Conservation (phyloP, 2,113 vertebrate genomes). For the Chroicocephalus ridibundus region DNA sequence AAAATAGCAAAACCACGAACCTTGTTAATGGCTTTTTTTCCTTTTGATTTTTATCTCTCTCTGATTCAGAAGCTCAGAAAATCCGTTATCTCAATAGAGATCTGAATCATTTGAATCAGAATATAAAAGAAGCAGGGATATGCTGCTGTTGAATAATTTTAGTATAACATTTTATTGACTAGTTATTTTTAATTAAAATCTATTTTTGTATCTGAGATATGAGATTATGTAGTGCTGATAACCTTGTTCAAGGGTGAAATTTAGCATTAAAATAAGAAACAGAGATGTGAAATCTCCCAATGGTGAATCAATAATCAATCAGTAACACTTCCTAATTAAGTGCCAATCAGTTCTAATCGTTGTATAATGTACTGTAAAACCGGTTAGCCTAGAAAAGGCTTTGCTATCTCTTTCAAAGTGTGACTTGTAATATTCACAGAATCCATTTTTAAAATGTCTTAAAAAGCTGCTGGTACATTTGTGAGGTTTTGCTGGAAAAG, state of each 20-base stretch:
- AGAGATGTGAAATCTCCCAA: background rate
- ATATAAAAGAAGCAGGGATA: background rate
- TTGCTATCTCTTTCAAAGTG: background rate
- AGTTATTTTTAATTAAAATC: background rate
- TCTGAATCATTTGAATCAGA: background rate
- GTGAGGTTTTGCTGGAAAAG: background rate
- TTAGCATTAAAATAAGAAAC: background rate
- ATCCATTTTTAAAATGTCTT: background rate
- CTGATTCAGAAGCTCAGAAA: background rate
- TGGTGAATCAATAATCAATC: conserved; percentile 36
- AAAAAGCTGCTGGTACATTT: background rate
- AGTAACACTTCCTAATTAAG: background rate
- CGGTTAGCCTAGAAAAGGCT: background rate
- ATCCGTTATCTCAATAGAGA: background rate
- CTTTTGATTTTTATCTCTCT: background rate
- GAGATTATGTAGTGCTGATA: background rate
- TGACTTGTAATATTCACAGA: background rate
- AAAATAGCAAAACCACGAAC: background rate
- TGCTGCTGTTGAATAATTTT: background rate
- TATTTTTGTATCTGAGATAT: background rate
- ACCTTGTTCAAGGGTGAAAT: conserved; percentile 29
- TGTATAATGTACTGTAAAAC: background rate
- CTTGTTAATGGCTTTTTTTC: background rate
- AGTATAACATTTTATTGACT: background rate
- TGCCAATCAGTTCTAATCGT: background rate